Conservation (phyloP, 2,888 invertebrate species). For the Craniophora ligustri region DNA sequence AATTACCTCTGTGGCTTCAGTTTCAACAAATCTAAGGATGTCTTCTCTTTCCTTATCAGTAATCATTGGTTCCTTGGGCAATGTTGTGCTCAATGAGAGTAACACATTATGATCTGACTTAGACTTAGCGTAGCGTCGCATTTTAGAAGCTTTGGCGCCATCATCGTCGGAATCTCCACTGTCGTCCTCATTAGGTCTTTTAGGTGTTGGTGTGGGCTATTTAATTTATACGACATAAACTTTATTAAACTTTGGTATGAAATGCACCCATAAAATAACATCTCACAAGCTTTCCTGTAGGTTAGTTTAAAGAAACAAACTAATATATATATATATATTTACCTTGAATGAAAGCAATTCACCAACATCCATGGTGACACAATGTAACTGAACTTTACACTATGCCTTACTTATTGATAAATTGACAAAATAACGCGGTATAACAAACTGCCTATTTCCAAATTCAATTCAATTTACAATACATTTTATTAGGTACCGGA, state of each 20-base stretch:
- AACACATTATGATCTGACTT: constrained; percentile 76
- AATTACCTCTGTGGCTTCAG: constrained; percentile 92
- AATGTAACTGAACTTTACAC: background rate
- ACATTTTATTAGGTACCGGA: no score
- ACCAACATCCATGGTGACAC: constrained; percentile 79
- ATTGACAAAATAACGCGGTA: background rate
- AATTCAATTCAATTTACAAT: no score
- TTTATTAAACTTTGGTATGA: no score
- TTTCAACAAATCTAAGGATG: constrained; percentile 95
- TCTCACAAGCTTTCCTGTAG: background rate
- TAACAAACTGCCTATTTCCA: no score
- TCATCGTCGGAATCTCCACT: constrained; percentile 91
- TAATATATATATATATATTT: constrained; percentile 26
- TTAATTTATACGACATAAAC: constrained; percentile 1
- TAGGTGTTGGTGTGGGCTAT: constrained; percentile 95
- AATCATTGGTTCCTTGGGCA: constrained; percentile 90
- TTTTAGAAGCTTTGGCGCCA: constrained; percentile 89
- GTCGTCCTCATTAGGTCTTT: constrained; percentile 91
- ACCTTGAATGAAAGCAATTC: constrained; percentile 86
- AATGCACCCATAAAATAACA: no score
- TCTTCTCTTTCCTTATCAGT: constrained; percentile 93
- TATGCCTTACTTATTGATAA: no score
- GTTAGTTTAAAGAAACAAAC: background rate
- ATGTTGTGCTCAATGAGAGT: constrained; percentile 79
- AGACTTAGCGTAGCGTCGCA: constrained; percentile 88